Base-by-base conservation (phyloP, 2,113 vertebrate species). In the Phalacrocorax carbo region DNA sequence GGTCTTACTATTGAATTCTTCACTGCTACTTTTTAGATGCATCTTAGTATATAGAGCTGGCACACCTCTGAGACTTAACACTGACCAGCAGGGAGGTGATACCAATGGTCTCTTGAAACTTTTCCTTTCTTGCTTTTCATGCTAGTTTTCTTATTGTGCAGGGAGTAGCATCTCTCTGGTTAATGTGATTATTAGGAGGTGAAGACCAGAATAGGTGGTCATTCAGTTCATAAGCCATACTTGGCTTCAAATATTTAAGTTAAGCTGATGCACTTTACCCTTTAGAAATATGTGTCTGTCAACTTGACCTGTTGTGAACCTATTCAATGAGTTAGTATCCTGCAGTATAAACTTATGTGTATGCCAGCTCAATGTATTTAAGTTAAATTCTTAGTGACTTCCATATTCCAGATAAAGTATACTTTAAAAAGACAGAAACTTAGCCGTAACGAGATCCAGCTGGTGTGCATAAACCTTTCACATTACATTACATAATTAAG, bases 381-480 rank as follows among this genome's bases (percentile, higher is more conserved):
- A 91, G 62, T 42, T 22, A 64, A 82, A 57, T 82, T 89, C 57
- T 66, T 77, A 22, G 77, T 34, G 40, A 73, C 78, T 95, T 93
- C 58, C 36, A 18, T 94, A 32, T 85, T 89, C 46, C 73, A 77
- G 83, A 84, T 85, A 69, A 96, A 91, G 49, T 68, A 62, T 15
- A 25, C n/a, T 94, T 94, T 84, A 79, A 91, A 84, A 82, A 92
- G 88, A 83, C 52, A 94, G 73, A 88, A 95, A 94, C 57, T 32
- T 71, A 75, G 34, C 73, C 4, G 10, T 96, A 96, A 97, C 89
- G 86, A 93, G 96, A 76, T 92, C 92, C 97, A 97, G 93, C 93
- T 97, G 96, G 54, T 76, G 58, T 69, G 60, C 93, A 73, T 97
- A 97, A 95, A 95, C 94, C 93, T 96, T 97, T 97, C 93, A 87